These are phyloP conservation scores for Dryoscopus gambensis DNA, from an alignment of 2,113 vertebrate species.

Conservation along the genomic window DNA sequence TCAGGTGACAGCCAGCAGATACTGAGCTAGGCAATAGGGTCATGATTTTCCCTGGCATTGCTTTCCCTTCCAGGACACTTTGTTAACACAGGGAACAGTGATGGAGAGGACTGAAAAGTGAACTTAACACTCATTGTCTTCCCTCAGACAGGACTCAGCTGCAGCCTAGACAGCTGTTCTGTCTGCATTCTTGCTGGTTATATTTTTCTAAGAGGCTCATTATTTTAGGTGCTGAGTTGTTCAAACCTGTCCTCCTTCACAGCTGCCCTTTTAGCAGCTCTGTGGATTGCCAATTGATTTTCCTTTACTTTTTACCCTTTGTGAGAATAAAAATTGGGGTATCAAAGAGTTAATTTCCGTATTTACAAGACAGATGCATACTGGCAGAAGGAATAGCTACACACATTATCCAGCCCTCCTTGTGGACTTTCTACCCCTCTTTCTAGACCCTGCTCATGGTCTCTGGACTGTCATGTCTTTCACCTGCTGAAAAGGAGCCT, in stretches of 20 bases:
- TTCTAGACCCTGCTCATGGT: neutral
- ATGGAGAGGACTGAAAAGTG: neutral
- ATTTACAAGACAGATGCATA: neutral
- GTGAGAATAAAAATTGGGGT: neutral
- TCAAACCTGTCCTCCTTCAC: neutral
- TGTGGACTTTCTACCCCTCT: neutral
- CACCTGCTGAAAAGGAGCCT: neutral
- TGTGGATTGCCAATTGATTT: neutral
- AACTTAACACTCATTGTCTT: neutral
- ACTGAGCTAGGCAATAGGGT: neutral
- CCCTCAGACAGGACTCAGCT: neutral
- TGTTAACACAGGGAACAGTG: neutral
- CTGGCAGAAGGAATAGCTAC: neutral
- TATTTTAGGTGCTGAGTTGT: neutral
- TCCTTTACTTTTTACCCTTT: neutral
- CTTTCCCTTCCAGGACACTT: neutral
- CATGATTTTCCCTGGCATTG: neutral
- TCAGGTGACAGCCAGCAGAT: accelerated
- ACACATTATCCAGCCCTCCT: neutral
- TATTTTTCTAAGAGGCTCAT: neutral
- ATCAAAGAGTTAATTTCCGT: neutral
- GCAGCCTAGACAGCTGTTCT: neutral
- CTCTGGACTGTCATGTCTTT: neutral
- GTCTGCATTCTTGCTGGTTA: neutral
- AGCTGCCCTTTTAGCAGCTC: neutral